phyloP scores from a whole-genome alignment of 2,113 vertebrate species.

The Chloropsis cyanopogon region DNA sequence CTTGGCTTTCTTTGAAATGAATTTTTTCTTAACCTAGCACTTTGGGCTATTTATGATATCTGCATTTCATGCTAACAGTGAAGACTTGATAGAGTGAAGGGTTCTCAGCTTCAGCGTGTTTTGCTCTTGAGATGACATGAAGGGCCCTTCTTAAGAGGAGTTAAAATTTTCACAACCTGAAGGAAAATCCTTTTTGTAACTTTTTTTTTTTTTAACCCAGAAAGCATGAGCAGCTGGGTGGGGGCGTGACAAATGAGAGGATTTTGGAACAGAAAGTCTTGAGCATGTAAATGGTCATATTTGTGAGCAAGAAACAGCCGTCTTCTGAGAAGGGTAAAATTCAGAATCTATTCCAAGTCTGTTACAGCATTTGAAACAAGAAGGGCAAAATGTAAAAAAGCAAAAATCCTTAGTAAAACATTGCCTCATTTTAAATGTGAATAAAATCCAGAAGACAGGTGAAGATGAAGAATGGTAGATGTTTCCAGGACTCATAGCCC shows the following conservation, averaged over 20 bases:
- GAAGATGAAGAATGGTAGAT: neutral
- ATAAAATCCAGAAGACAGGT: neutral
- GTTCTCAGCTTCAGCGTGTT: neutral
- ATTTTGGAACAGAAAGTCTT: constrained; percentile 14
- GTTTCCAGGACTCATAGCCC: neutral
- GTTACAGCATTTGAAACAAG: neutral
- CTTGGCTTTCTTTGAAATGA: neutral
- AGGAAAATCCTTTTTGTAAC: neutral
- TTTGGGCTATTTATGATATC: neutral
- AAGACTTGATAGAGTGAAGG: neutral
- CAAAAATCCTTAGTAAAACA: neutral
- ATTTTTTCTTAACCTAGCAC: neutral
- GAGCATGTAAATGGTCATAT: neutral
- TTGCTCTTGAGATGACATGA: neutral
- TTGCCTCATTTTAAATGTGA: neutral
- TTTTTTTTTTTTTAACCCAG: neutral
- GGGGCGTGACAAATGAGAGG: neutral
- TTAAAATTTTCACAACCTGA: neutral
- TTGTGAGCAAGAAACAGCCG: neutral
- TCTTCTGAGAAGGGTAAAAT: neutral
- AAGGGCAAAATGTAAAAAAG: neutral
- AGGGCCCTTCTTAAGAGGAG: neutral
- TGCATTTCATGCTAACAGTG: neutral
- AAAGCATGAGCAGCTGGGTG: constrained; percentile 34
- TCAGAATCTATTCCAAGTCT: neutral